phyloP scores from a whole-genome alignment of 2,113 vertebrate species.

The Tachysurus vachellii region DNA sequence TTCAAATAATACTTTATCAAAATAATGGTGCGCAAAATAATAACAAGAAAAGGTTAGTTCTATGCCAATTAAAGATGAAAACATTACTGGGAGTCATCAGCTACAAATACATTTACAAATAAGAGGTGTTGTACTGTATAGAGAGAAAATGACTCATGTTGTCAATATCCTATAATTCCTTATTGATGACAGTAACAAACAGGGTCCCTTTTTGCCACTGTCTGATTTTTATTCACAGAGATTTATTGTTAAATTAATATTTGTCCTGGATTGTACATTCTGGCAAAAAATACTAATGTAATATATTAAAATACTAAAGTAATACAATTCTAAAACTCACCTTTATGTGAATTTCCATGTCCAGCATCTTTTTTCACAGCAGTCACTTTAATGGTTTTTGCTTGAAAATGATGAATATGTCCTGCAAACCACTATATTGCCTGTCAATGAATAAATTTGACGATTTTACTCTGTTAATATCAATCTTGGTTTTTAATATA shows the following conservation, averaged over 20 bases:
- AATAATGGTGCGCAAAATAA: no score
- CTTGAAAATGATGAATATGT: slow-evolving; percentile 62
- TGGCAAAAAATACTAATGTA: not conserved
- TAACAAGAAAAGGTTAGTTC: not conserved
- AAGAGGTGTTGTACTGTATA: not conserved
- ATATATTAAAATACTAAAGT: not conserved
- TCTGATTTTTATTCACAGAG: not conserved
- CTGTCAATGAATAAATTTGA: slow-evolving; percentile 71
- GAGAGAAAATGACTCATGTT: not conserved
- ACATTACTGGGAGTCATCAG: no score
- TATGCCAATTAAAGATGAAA: not conserved
- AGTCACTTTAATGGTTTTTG: slow-evolving; percentile 57
- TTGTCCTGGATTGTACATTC: not conserved
- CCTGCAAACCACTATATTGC: slow-evolving; percentile 61
- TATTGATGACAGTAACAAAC: not conserved
- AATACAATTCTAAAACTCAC: not conserved
- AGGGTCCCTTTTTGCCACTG: not conserved
- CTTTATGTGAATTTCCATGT: not conserved
- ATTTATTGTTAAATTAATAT: not conserved
- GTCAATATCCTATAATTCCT: not conserved
- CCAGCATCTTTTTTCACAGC: not conserved
- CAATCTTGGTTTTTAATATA: slow-evolving; percentile 73
- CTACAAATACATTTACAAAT: no score
- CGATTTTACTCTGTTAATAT: slow-evolving; percentile 74
- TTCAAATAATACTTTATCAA: not conserved